phyloP scores from a whole-genome alignment of 2,113 vertebrate genomes.

The Melanerpes aurifrons region DNA sequence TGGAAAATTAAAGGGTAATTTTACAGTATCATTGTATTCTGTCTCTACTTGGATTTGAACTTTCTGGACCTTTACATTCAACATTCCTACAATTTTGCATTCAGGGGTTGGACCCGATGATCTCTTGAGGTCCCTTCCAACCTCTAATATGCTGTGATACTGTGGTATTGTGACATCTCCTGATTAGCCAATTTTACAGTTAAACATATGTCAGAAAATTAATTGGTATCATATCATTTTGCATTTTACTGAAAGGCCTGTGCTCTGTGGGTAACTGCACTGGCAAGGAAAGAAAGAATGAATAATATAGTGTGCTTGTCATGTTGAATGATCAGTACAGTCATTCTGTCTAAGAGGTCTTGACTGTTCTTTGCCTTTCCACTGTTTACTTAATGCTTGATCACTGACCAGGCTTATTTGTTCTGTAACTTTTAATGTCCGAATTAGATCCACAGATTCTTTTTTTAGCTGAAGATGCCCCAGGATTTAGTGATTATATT shows the following conservation, averaged over 20 bases:
- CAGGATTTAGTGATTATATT: not conserved
- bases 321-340: not conserved
- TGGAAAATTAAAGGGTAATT: constrained; percentile 39
- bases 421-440: not conserved
- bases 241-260: not conserved
- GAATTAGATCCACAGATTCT: not conserved
- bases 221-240: not conserved
- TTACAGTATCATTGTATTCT: constrained; percentile 8
- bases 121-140: no score
- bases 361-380: not conserved
- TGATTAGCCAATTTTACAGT: not conserved
- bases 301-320: not conserved
- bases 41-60: constrained; percentile 5
- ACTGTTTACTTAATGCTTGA: not conserved
- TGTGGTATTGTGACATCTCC: not conserved
- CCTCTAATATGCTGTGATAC: no score
- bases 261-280: not conserved
- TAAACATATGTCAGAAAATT: not conserved
- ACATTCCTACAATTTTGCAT: no score
- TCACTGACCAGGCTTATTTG: not conserved
- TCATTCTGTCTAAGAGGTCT: not conserved
- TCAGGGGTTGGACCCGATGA: no score
- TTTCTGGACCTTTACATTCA: not conserved
- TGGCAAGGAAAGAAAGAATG: not conserved
- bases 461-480: not conserved